Base-by-base conservation (phyloP, 2,797 vertebrate species). In the Anas flavirostris region DNA sequence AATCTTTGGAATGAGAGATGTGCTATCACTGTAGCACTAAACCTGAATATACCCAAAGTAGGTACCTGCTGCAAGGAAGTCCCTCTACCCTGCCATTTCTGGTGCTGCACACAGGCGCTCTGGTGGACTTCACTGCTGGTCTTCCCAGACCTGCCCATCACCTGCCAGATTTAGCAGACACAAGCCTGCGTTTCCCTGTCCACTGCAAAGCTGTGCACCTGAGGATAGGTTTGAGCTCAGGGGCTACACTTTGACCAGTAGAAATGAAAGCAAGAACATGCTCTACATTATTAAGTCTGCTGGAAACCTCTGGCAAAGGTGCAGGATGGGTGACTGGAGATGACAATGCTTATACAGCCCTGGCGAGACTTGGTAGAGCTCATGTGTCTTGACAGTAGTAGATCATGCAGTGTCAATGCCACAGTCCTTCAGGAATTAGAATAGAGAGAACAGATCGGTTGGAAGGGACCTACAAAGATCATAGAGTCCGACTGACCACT, bases 51-150 rank as follows among this genome's bases (percentile, higher is more conserved):
- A 67, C 10, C 66, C 44, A 62, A 22, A 23, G 16, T 17, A 10
- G 7, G 26, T 1, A 0, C 43, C 19, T 50, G 37, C 37, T 1
- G 0, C 2, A 2, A 29, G 7, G 9, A 67, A 22, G 21, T 17
- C 18, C 44, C 53, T 12, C 59, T 39, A 23, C 13, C 12, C 16
- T 22, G 69, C 44, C 13, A 16, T 55, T 78, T 58, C 55, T 92
- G 48, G 9, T 22, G 68, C 68, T 80, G 31, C 28, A 17, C 12
- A 4, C 33, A 50, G 56, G 33, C 91, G 63, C 70, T 73, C 53
- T 64, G 52, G 16, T 33, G 46, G 44, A 28, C 33, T 79, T 62
- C 4, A 4, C 59, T 50, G 50, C 33, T 46, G 44, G 64, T 23
- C 17, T 43, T 10, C 68, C 28, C 67, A 78, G 69, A n/a, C 22